Conservation (phyloP, 2,113 vertebrate genomes). For the Telmatochromis sp. region DNA sequence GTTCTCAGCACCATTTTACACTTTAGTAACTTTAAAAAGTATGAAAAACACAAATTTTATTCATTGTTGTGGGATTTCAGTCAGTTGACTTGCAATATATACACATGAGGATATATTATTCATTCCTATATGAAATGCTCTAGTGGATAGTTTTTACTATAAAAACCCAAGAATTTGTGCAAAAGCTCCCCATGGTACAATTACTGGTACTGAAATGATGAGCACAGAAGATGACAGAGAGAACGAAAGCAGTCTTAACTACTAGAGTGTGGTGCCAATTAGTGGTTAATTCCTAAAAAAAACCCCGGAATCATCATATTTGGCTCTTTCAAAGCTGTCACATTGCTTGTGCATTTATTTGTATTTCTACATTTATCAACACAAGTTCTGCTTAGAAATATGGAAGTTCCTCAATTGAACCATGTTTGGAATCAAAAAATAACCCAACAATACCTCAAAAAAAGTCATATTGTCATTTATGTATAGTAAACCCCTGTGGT, state of each 20-base stretch:
- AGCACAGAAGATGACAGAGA: neutral
- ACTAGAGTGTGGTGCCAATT: neutral
- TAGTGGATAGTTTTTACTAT: neutral
- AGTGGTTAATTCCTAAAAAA: conserved; percentile 1
- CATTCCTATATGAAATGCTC: neutral
- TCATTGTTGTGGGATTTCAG: neutral
- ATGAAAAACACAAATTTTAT: neutral
- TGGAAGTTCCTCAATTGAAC: neutral
- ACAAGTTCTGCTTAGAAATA: neutral
- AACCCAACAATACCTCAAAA: neutral
- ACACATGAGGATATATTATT: neutral
- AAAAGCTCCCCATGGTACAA: conserved; percentile 10
- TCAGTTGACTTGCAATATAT: neutral
- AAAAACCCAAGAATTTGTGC: neutral
- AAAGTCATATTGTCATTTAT: neutral
- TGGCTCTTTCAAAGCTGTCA: neutral
- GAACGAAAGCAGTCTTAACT: neutral
- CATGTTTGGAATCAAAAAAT: neutral
- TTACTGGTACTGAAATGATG: neutral
- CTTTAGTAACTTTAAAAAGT: neutral
- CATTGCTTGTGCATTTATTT: neutral
- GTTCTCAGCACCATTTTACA: neutral
- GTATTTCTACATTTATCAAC: conserved; percentile 12
- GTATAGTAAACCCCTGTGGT: neutral
- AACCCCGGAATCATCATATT: neutral